phyloP scores from a whole-genome alignment of 2,888 invertebrate genomes.

The Cristatella mucedo region DNA sequence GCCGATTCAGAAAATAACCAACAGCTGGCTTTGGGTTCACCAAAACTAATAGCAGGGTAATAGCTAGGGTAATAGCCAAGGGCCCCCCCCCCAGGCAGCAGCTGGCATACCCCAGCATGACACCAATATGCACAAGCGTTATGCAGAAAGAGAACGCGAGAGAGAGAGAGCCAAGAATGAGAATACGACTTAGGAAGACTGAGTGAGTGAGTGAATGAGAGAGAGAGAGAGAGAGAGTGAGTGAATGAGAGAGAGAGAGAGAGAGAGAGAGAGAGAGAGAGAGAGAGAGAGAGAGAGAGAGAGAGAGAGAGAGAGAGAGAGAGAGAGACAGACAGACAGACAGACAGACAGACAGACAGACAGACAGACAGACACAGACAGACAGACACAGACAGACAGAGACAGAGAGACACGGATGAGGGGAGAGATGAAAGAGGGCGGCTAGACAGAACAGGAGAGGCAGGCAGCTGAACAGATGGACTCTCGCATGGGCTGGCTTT shows the following conservation, averaged over 20 bases:
- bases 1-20: too few relatives aligned
- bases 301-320: not conserved
- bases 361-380: not conserved
- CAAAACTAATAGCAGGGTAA: too few relatives aligned
- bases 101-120: not conserved
- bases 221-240: too few relatives aligned
- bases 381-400: constrained; percentile 1
- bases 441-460: too few relatives aligned
- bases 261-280: constrained; percentile 1
- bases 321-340: not conserved
- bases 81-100: not conserved
- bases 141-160: too few relatives aligned
- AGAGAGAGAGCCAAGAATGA: not conserved
- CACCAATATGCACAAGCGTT: not conserved
- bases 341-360: not conserved
- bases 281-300: not conserved
- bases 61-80: not conserved
- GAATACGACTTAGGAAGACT: not conserved
- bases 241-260: too few relatives aligned
- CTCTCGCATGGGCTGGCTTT: too few relatives aligned
- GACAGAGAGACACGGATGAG: too few relatives aligned
- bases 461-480: not conserved
- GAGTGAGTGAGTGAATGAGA: too few relatives aligned
- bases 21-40: too few relatives aligned
- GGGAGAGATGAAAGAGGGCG: too few relatives aligned